Conservation (phyloP, 1,140 invertebrate genomes). For the Mycetomoellerius zeteki region DNA sequence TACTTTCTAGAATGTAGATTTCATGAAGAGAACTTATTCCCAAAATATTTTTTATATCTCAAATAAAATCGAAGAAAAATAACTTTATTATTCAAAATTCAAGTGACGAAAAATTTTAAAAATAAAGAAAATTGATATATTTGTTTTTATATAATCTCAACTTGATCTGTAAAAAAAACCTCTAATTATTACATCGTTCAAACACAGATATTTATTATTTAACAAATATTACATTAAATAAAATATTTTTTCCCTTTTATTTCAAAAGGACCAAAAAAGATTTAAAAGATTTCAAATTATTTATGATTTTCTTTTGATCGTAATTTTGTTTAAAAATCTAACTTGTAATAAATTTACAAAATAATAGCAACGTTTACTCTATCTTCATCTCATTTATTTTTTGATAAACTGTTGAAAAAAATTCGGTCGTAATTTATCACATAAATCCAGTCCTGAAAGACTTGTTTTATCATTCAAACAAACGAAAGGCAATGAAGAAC, state of each 20-base stretch:
- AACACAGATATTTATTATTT: conserved; percentile 19
- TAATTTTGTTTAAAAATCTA: neutral
- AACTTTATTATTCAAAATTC: neutral
- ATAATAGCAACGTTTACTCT: neutral
- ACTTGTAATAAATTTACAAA: neutral
- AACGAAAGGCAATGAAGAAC: neutral
- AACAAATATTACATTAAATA: conserved; percentile 33
- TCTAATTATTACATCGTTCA: conserved; percentile 13
- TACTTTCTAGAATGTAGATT: conserved; percentile 19
- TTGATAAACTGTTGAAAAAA: neutral
- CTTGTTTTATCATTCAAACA: neutral
- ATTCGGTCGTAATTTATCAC: neutral
- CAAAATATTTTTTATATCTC: neutral
- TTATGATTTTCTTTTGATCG: conserved; percentile 1
- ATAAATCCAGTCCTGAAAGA: neutral
- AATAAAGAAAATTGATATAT: neutral
- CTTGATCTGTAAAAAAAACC: neutral
- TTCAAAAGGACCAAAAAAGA: neutral
- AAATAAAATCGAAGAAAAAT: neutral
- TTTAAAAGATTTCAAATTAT: neutral
- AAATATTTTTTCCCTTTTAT: neutral
- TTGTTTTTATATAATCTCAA: neutral
- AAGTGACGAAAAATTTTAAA: neutral
- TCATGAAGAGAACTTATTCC: neutral
- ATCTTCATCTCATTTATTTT: neutral